Base-by-base conservation (phyloP, 2,888 invertebrate species). In the Subacronicta megacephala region DNA sequence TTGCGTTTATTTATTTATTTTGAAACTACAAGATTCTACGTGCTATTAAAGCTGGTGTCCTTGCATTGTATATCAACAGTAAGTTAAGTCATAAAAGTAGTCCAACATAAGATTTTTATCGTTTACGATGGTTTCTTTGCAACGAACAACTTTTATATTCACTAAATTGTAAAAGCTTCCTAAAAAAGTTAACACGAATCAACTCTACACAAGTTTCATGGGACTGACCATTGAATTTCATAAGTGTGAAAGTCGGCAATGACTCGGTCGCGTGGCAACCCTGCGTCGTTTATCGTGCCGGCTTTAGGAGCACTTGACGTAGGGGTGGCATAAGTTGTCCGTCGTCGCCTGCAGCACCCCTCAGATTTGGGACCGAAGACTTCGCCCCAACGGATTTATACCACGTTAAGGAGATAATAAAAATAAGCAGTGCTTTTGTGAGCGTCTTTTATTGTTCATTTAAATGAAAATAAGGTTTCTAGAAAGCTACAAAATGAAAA, bases 391-490 rank as follows among this genome's bases (percentile, higher is more conserved):
- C 18, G 57, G 68, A 65, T 72, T 73, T 62, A 72, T 56, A 20
- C 51, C 61, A 16, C 76, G 55, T 61, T 74, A 72, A 65, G 69
- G 53, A 55, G 57, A 62, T 69, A 64, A 56, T 72, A 72, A 74
- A 60, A 60, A 50, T 75, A 53, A 49, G 41, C 40, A 55, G 44
- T 52, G 58, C 58, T 56, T 65, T 58, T 71, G 42, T 49, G 42
- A 42, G 53, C 47, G 17, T 40, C 17, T 47, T 59, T 40, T 60
- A 59, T 56, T 51, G 38, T 47, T 49, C 33, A 63, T 72, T 53
- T 47, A 57, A 57, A 64, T 69, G 62, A 45, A 68, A 68, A 68
- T 61, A 45, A 31, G 53, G 37, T 63, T 60, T 20, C 15, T 23
- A 51, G 23, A 41, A 45, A 59, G 33, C 44, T 33, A 13, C 44